Evolutionary conservation across 2,113 vertebrate genomes (phyloP).

Genomic region (Vidua macroura): DNA sequence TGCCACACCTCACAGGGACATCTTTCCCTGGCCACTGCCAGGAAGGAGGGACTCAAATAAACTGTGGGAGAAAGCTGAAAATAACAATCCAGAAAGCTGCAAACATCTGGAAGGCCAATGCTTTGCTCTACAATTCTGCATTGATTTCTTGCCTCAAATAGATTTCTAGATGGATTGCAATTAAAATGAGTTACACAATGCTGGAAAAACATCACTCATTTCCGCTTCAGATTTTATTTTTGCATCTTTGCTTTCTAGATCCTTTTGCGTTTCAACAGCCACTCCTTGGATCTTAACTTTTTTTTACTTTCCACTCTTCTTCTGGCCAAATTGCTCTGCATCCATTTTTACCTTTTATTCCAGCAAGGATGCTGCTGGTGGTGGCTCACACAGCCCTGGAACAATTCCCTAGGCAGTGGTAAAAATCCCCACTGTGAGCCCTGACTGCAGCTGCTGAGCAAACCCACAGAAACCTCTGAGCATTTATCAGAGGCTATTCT

Average conservation of each 20-base stretch:
- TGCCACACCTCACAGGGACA: neutral
- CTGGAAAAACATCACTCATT: neutral
- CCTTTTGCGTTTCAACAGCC: neutral
- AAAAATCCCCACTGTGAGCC: neutral
- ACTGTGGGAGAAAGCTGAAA: neutral
- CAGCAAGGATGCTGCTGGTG: neutral
- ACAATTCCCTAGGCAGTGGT: neutral
- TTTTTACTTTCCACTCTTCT: neutral
- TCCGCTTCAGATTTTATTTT: slow-evolving; percentile 26
- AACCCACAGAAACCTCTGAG: neutral
- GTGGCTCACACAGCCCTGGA: neutral
- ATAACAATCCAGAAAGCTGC: slow-evolving; percentile 16
- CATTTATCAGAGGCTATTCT: neutral
- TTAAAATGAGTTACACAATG: slow-evolving; percentile 28
- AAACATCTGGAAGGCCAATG: slow-evolving; percentile 31
- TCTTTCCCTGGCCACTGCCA: neutral
- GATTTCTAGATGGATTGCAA: slow-evolving; percentile 42
- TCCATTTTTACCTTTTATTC: neutral
- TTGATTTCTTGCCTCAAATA: slow-evolving; percentile 55
- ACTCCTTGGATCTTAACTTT: neutral
- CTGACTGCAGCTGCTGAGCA: neutral
- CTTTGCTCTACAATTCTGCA: slow-evolving; percentile 13
- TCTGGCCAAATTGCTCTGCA: neutral
- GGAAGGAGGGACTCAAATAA: neutral
- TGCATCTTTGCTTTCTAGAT: slow-evolving; percentile 21